Conservation (phyloP, 64 coral and sea anemone species). For the Montipora sp. region DNA sequence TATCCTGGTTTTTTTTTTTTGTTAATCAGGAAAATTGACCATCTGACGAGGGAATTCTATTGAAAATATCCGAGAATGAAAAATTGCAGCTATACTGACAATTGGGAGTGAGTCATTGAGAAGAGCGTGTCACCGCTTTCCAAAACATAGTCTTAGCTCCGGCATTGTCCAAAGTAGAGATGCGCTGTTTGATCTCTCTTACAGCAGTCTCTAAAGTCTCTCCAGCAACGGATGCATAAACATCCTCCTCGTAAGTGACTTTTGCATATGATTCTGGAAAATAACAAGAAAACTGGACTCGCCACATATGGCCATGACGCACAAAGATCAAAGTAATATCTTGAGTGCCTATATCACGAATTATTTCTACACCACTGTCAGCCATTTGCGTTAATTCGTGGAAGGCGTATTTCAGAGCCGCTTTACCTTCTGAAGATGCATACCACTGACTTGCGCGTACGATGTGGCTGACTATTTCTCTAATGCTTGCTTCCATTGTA, state of each 20-base stretch:
- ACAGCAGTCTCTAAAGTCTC: background rate
- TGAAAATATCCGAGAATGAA: too few relatives aligned
- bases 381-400: background rate
- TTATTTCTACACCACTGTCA: slow-evolving; percentile 9
- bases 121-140: background rate
- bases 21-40: too few relatives aligned
- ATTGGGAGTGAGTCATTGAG: background rate
- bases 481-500: background rate
- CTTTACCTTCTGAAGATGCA: background rate
- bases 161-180: background rate
- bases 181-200: background rate
- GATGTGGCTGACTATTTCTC: background rate
- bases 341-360: slow-evolving; percentile 3
- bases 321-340: background rate
- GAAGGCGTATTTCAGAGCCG: background rate
- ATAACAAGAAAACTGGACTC: background rate
- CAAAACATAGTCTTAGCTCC: background rate
- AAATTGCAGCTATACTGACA: too few relatives aligned
- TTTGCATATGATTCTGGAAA: slow-evolving; percentile 12
- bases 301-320: background rate
- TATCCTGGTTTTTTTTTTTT: too few relatives aligned
- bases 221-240: background rate
- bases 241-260: background rate
- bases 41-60: too few relatives aligned
- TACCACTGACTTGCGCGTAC: slow-evolving; percentile 12